Percentiles rank a stretch among this genome's conserved stretches.
These are phyloP conservation scores for Planiliza haematocheilus DNA, from an alignment of 2,113 vertebrate species.

Conservation along the genomic window DNA sequence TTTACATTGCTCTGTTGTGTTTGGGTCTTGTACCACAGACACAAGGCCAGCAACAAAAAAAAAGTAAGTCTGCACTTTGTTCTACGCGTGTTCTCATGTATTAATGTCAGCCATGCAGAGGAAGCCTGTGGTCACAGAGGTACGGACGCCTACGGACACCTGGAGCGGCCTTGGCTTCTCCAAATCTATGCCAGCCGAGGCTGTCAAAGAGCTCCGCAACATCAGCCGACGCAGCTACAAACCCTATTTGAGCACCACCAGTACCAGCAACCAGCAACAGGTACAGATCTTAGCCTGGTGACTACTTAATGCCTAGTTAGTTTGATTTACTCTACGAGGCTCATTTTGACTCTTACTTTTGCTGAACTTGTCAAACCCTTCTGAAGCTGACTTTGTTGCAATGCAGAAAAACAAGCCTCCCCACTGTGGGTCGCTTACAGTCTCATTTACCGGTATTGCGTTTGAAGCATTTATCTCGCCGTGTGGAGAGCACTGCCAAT, in stretches of 20 bases:
- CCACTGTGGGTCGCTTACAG: conserved; percentile 7
- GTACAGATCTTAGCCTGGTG: conserved; percentile 52
- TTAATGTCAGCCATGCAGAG: conserved; percentile 83
- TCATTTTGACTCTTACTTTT: no score
- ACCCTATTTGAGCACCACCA: conserved; percentile 77
- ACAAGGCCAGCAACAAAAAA: no score
- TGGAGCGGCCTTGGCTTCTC: conserved; percentile 88
- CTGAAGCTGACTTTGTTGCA: conserved; percentile 28
- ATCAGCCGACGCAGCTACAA: conserved; percentile 84
- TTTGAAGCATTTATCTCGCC: conserved; percentile 57
- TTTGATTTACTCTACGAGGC: no score
- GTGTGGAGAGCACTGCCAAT: conserved; percentile 59
- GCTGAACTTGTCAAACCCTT: conserved; percentile 1
- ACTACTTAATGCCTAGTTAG: no score
- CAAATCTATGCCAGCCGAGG: conserved; percentile 87
- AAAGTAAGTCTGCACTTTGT: not conserved
- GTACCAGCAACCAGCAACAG: conserved; percentile 65
- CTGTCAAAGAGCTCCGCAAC: conserved; percentile 83
- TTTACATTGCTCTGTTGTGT: no score
- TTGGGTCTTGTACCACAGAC: no score
- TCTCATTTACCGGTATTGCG: conserved; percentile 48
- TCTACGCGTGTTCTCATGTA: conserved; percentile 12
- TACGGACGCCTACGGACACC: conserved; percentile 85
- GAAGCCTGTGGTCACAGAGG: conserved; percentile 84
- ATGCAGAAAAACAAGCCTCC: conserved; percentile 23